Evolutionary conservation across 2,888 invertebrate genomes (phyloP).

Genomic region (Iphiclides podalirius): DNA sequence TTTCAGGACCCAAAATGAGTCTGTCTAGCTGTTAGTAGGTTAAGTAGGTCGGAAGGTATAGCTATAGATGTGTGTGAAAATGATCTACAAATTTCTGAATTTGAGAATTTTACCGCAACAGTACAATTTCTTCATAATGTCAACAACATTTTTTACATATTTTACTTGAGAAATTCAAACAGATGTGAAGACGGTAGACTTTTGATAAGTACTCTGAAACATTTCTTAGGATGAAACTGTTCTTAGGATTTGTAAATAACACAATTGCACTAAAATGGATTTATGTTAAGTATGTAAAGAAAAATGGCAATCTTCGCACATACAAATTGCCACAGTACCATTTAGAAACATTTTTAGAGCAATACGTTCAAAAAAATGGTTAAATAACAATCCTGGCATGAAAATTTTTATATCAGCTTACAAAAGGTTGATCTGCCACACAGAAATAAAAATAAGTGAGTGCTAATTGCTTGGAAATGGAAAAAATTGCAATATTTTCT

Average conservation of each 20-base stretch:
- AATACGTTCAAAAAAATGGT: conserved; percentile 4
- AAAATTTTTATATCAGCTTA: not conserved
- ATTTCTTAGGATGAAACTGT: no score
- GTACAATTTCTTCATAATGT: conserved; percentile 3
- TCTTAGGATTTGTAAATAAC: conserved; percentile 2
- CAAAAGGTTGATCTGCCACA: not conserved
- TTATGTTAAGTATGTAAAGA: no score
- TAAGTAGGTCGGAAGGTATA: conserved; percentile 9
- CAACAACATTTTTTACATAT: conserved; percentile 6
- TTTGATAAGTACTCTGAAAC: conserved; percentile 3
- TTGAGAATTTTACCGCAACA: conserved; percentile 5
- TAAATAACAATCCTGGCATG: not conserved
- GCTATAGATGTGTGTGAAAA: conserved; percentile 5
- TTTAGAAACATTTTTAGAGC: conserved; percentile 12
- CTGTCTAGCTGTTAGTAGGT: conserved; percentile 1
- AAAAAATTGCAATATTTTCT: no score
- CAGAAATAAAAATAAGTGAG: not conserved
- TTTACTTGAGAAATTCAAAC: conserved; percentile 3
- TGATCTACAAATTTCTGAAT: conserved; percentile 2
- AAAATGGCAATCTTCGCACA: not conserved
- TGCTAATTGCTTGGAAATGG: no score
- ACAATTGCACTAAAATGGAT: not conserved
- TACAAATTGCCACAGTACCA: conserved; percentile 14
- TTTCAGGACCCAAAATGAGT: no score
- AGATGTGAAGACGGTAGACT: not conserved